Evolutionary conservation across 30 jellyfish, hydroid and myxozoan species (phyloP).

Genomic region (Pseudorhiza aurosa): DNA sequence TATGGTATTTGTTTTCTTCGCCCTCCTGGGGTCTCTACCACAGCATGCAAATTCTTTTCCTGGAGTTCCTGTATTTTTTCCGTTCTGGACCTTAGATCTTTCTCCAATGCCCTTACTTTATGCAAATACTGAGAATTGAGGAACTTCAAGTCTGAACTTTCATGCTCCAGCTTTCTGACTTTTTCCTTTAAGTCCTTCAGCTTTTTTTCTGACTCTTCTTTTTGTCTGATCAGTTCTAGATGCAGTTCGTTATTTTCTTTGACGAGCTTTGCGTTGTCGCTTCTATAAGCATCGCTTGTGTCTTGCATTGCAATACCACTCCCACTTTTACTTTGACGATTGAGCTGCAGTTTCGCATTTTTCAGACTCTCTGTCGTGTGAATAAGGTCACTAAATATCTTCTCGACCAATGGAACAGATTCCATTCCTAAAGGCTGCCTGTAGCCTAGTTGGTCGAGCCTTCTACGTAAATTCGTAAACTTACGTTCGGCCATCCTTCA

Average conservation of each 20-base stretch:
- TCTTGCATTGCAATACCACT: constrained; percentile 44
- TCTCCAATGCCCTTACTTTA: constrained; percentile 79
- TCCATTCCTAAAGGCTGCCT: constrained; percentile 97
- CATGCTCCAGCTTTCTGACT: constrained; percentile 77
- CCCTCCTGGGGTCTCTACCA: constrained; percentile 98
- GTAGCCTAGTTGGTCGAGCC: constrained; percentile 97
- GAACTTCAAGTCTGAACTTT: constrained; percentile 86
- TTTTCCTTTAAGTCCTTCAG: constrained; percentile 57
- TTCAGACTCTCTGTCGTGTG: constrained; percentile 97
- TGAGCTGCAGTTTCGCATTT: constrained; percentile 61
- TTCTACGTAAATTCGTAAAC: constrained; percentile 74
- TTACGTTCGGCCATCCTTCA: constrained; percentile 78
- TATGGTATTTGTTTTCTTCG: constrained; percentile 82
- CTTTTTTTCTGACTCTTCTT: constrained; percentile 72
- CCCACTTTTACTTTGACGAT: constrained; percentile 39
- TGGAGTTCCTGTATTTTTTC: constrained; percentile 81
- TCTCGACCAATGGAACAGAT: constrained; percentile 94
- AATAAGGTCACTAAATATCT: constrained; percentile 86
- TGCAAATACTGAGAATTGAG: constrained; percentile 88
- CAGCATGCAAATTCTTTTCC: constrained; percentile 91
- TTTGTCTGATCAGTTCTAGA: constrained; percentile 71
- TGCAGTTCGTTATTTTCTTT: constrained; percentile 95
- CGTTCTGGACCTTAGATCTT: constrained; percentile 78
- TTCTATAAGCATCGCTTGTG: constrained; percentile 80
- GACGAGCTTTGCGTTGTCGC: constrained; percentile 89